Evolutionary conservation across 2,888 invertebrate species (phyloP), one percentile per base, ranked within the genome.

Genomic region (Crematogaster levior): DNA sequence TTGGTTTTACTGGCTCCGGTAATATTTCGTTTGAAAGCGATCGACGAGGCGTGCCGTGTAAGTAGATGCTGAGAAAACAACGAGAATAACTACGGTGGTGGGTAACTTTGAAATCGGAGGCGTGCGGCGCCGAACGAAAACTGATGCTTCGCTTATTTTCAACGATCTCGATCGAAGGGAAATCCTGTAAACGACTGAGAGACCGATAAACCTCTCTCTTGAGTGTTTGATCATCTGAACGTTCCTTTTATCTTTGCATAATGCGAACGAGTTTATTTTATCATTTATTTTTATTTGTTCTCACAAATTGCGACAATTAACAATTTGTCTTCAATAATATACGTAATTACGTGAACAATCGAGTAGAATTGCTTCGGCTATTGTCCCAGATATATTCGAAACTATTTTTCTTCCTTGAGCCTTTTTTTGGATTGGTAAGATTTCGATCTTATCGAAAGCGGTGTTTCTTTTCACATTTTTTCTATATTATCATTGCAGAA

Each of bases 41-140:
- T 80, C 87, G 85, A 53, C 53, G 75, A 68, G 66, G 68, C 83
- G 66, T 80, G 63, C 65, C 79, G 82, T 82, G 85, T 80, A 86
- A 77, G 77, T 79, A 81, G 73, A 81, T 70, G 51, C 70, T 81
- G 82, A 70, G 86, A 84, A 87, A 87, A 87, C 84, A 87, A 85
- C 61, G 80, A 60, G 82, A 53, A 43, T 48, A 74, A 53, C 66
- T 63, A 73, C 56, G 81, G n/a, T 65, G 27, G 73, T 84, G 65
- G 84, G 81, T 82, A 79, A 88, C 89, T 90, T 90, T 90, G 90
- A 90, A 85, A 90, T 86, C 81, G 84, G 87, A 89, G 73, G 84
- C 90, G 63, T 60, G 68, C 61, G 75, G 70, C 77, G 58, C 66
- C 58, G n/a, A 63, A 74, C 83, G 86, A 85, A 85, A 85, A 80